These are phyloP conservation scores for Anthoscopus minutus DNA, from an alignment of 2,113 vertebrate species.

Conservation along the genomic window DNA sequence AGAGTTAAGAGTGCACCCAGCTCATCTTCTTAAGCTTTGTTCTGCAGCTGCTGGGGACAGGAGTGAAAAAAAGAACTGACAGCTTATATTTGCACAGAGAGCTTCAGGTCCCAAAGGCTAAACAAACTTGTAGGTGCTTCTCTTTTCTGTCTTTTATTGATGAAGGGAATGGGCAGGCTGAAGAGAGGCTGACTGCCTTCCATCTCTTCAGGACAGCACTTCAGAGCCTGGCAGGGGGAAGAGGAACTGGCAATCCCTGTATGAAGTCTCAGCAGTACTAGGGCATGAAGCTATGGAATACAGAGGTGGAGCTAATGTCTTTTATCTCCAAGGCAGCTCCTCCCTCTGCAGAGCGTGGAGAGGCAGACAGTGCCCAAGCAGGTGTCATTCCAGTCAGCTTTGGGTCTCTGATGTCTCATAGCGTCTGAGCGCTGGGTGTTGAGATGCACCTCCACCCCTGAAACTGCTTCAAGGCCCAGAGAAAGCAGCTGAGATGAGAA, in stretches of 20 bases:
- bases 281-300: background rate
- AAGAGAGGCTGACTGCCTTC: background rate
- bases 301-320: slow-evolving; percentile 28
- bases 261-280: background rate
- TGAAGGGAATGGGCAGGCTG: background rate
- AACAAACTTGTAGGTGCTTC: background rate
- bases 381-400: background rate
- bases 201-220: background rate
- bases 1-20: background rate
- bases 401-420: background rate
- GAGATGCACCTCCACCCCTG: background rate
- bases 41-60: background rate
- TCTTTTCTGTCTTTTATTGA: background rate
- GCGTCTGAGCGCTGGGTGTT: background rate
- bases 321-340: background rate
- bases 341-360: background rate
- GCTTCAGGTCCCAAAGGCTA: background rate
- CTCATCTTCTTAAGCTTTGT: background rate
- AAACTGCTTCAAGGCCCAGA: background rate
- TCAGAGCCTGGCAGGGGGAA: background rate
- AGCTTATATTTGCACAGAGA: background rate
- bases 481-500: background rate
- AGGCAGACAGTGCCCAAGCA: background rate
- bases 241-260: background rate
- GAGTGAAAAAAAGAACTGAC: background rate